Base-by-base conservation (phyloP, 2,113 vertebrate genomes). In the Loxodonta africana region DNA sequence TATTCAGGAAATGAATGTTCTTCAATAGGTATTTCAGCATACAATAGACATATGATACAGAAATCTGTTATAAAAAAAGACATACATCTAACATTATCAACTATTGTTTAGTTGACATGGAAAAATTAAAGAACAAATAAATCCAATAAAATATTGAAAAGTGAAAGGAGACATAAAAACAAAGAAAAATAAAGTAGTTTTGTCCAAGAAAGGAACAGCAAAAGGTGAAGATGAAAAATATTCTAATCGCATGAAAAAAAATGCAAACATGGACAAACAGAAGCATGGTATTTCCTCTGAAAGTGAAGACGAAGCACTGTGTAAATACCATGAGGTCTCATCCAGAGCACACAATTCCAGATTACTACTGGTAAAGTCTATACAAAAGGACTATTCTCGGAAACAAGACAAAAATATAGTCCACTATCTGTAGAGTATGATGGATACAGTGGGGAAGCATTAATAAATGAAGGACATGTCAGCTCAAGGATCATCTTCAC, bases 371-470 rank as follows among this genome's bases (percentile, higher is more conserved):
- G 98, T 98, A 17, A 98, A 98, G 85, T 93, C 96, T 96, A 99
- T 98, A 98, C 98, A 98, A 65, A 99, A 99, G 98, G 99, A 98
- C 91, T 99, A 99, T 97, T 62, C 99, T 95, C 99, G 99, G 99
- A 99, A 98, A 99, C 99, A 65, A 99, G 99, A 90, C 99, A 99
- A 87, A 99, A 99, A 97, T 99, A 99, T 98, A 99, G 99, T 97
- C 99, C 99, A 30, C 98, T 99, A 53, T 99, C 99, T 63, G 99
- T 99, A 18, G 99, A 99, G 91, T 99, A 99, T 93, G 99, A 99
- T 84, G 99, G 99, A 41, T 99, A 99, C 98, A 99, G 99, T 98
- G 99, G 99, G 83, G 99, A 99, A 95, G 99, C 99, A 63, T 99
- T 99, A 73, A 99, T 99, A 73, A 99, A 99, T 65, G 99, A 99